Percentiles rank a stretch among this genome's conserved stretches.
phyloP scores from a whole-genome alignment of 2,888 invertebrate species.

The Branchellion lobata region DNA sequence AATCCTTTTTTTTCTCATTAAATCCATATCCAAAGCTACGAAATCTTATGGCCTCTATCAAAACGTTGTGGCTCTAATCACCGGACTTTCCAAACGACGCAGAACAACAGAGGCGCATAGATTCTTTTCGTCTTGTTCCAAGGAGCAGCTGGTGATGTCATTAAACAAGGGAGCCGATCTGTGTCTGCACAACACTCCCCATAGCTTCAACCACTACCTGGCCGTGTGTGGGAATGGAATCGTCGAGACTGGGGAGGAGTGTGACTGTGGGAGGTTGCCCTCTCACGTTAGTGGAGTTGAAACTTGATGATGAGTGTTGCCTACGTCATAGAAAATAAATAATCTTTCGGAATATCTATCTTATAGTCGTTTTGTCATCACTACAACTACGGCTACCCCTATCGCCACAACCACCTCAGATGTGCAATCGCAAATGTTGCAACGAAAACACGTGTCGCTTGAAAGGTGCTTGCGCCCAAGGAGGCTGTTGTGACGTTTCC shows the following conservation, averaged over 20 bases:
- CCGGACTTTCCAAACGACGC: neutral
- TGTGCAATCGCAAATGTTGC: slow-evolving; percentile 30
- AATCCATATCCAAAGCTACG: too few relatives aligned
- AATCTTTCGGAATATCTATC: too few relatives aligned
- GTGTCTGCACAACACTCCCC: slow-evolving; percentile 25
- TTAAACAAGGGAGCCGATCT: slow-evolving; percentile 14
- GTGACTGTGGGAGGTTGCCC: slow-evolving; percentile 35
- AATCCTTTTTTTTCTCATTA: too few relatives aligned
- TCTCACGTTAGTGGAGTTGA: neutral
- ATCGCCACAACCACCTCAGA: slow-evolving; percentile 6
- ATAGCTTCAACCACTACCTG: neutral
- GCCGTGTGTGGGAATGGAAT: slow-evolving; percentile 39
- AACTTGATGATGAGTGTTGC: too few relatives aligned
- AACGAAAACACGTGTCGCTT: slow-evolving; percentile 16
- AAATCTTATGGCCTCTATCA: too few relatives aligned
- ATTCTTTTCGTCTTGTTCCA: neutral
- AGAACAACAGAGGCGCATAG: neutral
- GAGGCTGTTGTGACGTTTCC: slow-evolving; percentile 28
- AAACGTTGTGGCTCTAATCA: too few relatives aligned
- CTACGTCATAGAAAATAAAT: too few relatives aligned
- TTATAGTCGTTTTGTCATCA: too few relatives aligned
- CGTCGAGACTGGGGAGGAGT: slow-evolving; percentile 25
- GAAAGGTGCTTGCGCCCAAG: slow-evolving; percentile 24
- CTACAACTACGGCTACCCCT: too few relatives aligned
- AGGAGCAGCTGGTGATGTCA: neutral